phyloP scores from a whole-genome alignment of 2,888 invertebrate genomes.

The Dastarcus helophoroides region DNA sequence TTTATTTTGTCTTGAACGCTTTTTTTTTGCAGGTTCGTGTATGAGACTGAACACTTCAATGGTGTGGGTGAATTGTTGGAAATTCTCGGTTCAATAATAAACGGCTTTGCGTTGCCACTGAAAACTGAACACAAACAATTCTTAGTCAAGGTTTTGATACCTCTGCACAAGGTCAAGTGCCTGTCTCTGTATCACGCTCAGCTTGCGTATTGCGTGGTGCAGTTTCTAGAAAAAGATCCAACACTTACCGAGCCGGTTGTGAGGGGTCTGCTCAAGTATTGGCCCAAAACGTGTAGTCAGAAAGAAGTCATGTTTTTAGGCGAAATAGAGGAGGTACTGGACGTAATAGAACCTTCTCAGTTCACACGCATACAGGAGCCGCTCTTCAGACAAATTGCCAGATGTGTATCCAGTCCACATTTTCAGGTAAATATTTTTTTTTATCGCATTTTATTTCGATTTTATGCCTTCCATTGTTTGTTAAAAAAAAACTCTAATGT shows the following conservation, averaged over 20 bases:
- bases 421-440: conserved; percentile 71
- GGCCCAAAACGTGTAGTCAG: conserved; percentile 98
- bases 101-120: conserved; percentile 94
- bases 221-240: conserved; percentile 90
- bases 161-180: conserved; percentile 86
- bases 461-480: background rate
- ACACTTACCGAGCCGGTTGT: conserved; percentile 92
- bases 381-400: conserved; percentile 94
- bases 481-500: background rate
- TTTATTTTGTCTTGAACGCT: conserved; percentile 10
- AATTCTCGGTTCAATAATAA: conserved; percentile 96
- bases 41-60: conserved; percentile 97
- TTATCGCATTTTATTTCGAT: no score
- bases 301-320: conserved; percentile 99
- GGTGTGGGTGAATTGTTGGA: conserved; percentile 94
- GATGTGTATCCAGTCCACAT: conserved; percentile 99
- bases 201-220: conserved; percentile 96
- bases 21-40: conserved; percentile 70
- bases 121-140: conserved; percentile 98
- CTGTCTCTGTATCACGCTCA: conserved; percentile 95
- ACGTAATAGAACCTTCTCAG: conserved; percentile 98
- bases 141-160: conserved; percentile 85
- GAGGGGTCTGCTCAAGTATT: conserved; percentile 87
- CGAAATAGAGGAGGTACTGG: conserved; percentile 98
- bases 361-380: conserved; percentile 98